Base-by-base conservation (phyloP, 2,797 vertebrate species). In the Microctenopoma steveboyesi region DNA sequence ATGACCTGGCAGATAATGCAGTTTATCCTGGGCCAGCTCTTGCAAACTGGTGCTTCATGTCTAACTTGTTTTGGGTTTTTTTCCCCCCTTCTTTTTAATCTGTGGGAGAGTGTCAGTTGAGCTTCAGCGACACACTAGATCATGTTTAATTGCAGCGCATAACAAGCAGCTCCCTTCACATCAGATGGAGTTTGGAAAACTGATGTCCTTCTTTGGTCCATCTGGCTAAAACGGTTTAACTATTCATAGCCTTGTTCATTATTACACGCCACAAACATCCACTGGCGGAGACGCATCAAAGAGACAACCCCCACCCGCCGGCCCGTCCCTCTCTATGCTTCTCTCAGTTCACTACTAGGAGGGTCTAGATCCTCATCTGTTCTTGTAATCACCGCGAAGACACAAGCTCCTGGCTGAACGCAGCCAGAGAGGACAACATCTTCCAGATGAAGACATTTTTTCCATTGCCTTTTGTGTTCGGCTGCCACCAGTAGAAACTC, bases 51-150 rank as follows among this genome's bases (percentile, higher is more conserved):
- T 63, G 51, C 67, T 87, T 90, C 86, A 60, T 68, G 82, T 86
- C 73, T n/a, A 71, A 90, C 86, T 81, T 27, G 84, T 87, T 89
- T 81, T 27, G 84, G 87, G 88, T 81, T 76, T 69, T 69, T 56
- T 55, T 54, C 54, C 48, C 51, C 62, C 54, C 55, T 54, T 59
- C 46, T 53, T 64, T 78, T 62, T 63, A 53, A 75, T 81, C 30
- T 57, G 71, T 86, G 77, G 72, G 79, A 86, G 80, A 60, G 22
- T 61, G 69, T 82, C 72, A 78, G 72, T 70, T 66, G 50, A 75
- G 71, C 70, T 89, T 91, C 79, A 91, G 78, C 79, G 78, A 78
- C 68, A 60, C 33, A 65, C 76, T 87, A 69, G 54, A 89, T 92
- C 86, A 81, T 70, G 51, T 83, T 85, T 83, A 87, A 85, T 78